Base-by-base conservation (phyloP, 2,888 invertebrate genomes). In the Zootermopsis nevadensis region DNA sequence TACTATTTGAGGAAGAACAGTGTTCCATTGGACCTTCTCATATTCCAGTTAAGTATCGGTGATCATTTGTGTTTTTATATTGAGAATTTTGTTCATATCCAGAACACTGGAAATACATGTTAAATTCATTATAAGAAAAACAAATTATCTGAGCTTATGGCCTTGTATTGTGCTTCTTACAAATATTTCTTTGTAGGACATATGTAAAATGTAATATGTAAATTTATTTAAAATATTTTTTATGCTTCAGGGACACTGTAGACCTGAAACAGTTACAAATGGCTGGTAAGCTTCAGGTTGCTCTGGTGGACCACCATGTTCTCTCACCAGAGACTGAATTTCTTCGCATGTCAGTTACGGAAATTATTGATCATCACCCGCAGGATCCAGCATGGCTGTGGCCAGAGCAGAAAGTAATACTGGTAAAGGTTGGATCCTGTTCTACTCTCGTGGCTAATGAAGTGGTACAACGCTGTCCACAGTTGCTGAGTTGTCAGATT, bases 301-400 rank as follows among this genome's bases (percentile, higher is more conserved):
- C 31, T 2, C 24, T 79, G 60, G 60, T 79, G 66, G 79, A 79
- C 35, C 79, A 79, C 31, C 79, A 79, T 35, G 79, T 66, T 22
- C 27, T 79, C 19, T 38, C 79, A 60, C 33, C 42, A 35, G 33
- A 79, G 27, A 38, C 19, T n/a, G 33, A 60, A 35, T 33, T n/a
- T 27, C 38, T 79, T 8, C n/a, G 79, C 27, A 15, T 15, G 1
- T 31, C 35, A n/a, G 79, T 79, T 19, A 38, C 24, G 15, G 60
- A 79, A n/a, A n/a, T 79, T n/a, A 27, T 79, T 10, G 79, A 79
- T 35, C 79, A 79, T 33, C 79, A 66, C 27, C 79, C 79, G 1
- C 79, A 79, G 27, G 79, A 60, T 66, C 24, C 55, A 15, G 38
- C 33, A 31, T 35, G 35, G 55, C 53, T n/a, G 4, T 79, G 79